Evolutionary conservation across 2,797 vertebrate species (phyloP), one percentile per base, ranked within the genome.

Genomic region (Notolepis coatsorum): DNA sequence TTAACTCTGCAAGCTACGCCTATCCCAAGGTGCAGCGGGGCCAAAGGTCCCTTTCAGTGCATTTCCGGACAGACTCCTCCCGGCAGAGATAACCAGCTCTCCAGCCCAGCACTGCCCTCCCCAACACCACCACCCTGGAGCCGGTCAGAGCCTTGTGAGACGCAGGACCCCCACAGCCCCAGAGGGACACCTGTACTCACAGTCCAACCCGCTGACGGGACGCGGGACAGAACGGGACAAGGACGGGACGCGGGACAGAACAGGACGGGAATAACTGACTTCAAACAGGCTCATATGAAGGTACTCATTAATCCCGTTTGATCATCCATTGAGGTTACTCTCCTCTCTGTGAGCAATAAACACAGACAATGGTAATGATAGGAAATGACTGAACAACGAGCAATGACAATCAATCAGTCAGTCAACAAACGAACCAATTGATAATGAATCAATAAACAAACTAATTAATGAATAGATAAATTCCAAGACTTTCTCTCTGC

Each of bases 1-100:
- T 88, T 91, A 91, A 91, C 88, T 18, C 50, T 66, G n/a, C n/a
- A 13, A 68, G 39, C 59, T 38, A 83, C 74, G 73, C 86, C 84
- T 71, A 62, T 85, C 71, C 28, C 70, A 81, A 75, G 69, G 83
- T 84, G 53, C 81, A 77, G 67, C 50, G 39, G 17, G 85, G 57
- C 57, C 59, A 85, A 88, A 91, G 90, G 86, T 81, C 90, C 81
- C 58, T 41, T 42, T 4, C 25, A 9, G 12, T 39, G 37, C 24
- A 47, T 68, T 38, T 52, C 30, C 57, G 18, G 35, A 63, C 25
- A 46, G 62, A 67, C 79, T 85, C 80, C 84, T 78, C 80, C 75
- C 81, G 0, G 21, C 54, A 63, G 59, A 68, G 61, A 81, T 75
- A 85, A 74, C 46, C 77, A 56, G 54, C 68, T 59, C 46, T 61